A percentile compares a stretch with the other conserved stretches of the same genome.
Conservation (phyloP, 2,888 invertebrate species). For the Lasioglossum oenotherae region DNA sequence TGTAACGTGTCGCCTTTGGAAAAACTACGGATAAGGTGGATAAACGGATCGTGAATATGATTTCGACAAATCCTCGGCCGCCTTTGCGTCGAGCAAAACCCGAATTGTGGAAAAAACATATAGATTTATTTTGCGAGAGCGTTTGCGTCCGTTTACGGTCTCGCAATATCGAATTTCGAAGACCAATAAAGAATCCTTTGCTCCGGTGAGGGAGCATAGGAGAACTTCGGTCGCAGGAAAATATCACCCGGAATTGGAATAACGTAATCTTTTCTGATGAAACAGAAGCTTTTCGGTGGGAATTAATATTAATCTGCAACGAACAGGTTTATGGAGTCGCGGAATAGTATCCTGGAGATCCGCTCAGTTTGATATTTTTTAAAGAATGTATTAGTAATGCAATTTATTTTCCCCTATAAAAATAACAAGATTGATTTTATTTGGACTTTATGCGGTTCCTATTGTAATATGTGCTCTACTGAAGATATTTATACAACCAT, state of each 20-base stretch:
- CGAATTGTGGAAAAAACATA: background rate
- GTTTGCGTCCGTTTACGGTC: background rate
- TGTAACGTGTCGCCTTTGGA: background rate
- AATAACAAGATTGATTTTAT: no score
- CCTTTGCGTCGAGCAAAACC: background rate
- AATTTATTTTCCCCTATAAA: no score
- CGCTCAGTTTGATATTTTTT: background rate
- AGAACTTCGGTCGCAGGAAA: background rate
- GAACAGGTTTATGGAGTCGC: background rate
- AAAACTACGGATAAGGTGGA: background rate
- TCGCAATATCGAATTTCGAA: background rate
- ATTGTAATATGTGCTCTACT: no score
- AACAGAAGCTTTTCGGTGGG: background rate
- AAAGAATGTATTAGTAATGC: no score
- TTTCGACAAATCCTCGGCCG: background rate
- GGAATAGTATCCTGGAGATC: background rate
- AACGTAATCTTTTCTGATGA: background rate
- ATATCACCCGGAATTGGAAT: background rate
- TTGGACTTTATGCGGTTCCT: no score
- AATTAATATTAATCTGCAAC: background rate
- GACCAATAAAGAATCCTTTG: background rate
- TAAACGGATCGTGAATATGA: conserved; percentile 3
- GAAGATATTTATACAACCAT: no score
- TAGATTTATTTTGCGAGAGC: background rate
- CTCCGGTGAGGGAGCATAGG: background rate